Evolutionary conservation across 2,113 vertebrate species (phyloP), one percentile per base, ranked within the genome.

Genomic region (Chamaea fasciata): DNA sequence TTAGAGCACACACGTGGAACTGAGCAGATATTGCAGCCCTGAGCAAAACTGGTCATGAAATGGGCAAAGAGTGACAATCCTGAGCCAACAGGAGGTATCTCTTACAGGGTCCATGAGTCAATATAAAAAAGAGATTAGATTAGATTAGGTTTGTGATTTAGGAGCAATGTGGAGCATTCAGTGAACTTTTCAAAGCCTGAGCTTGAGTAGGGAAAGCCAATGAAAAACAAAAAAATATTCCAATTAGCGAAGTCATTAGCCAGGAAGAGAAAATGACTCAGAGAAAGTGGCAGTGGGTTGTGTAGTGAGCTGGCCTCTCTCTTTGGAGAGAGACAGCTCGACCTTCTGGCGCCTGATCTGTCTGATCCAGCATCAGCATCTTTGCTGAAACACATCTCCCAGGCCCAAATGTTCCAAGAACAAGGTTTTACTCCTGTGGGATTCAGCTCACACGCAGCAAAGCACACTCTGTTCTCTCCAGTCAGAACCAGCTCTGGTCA

Each of bases 101-200:
- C 19, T 64, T 47, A 56, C 52, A 77, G 39, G 17, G 52, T 5
- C 56, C 23, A 10, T 81, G 94, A 90, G 52, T 90, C 86, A 93
- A 68, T n/a, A 42, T 18, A 67, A 47, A 83, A 93, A 91, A 77
- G 31, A 62, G 11, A 85, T 42, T n/a, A 50, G 24, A 49, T 53
- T 42, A 55, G 49, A 41, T 49, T 15, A 52, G 33, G 64, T 77
- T 81, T 84, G 33, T 64, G 44, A 69, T 13, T 53, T 18, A 71
- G 53, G n/a, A 78, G 73, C 77, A 68, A 86, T 13, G 24, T 73
- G 26, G 64, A 90, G 24, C 46, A n/a, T 78, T 94, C 71, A 42
- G 49, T 81, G 75, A 95, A 96, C 79, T 92, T 92, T 90, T 89
- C 56, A 92, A 84, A 90, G 47, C 59, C 67, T n/a, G 30, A 94